These are phyloP conservation scores for Macroglossus sobrinus DNA, from an alignment of 2,113 vertebrate species.

Conservation along the genomic window DNA sequence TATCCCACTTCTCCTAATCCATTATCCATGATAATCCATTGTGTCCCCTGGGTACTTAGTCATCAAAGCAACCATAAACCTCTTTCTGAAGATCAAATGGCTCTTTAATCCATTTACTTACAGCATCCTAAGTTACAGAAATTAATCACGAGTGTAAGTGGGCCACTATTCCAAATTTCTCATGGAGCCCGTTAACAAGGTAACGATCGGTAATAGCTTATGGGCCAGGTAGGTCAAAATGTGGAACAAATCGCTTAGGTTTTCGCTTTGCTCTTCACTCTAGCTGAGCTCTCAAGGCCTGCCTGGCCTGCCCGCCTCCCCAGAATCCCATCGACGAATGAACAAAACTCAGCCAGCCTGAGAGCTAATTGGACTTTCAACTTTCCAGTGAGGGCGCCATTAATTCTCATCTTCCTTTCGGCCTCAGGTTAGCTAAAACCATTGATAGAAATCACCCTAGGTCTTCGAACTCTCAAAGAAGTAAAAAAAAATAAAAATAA, in stretches of 20 bases:
- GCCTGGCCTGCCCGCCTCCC: conserved; percentile 40
- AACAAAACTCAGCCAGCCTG: conserved; percentile 65
- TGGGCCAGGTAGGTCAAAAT: conserved; percentile 50
- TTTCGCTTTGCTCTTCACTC: conserved; percentile 17
- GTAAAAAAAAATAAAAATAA: background rate
- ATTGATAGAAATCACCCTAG: background rate
- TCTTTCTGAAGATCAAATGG: conserved; percentile 84
- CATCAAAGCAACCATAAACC: conserved; percentile 82
- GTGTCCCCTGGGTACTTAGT: conserved; percentile 76
- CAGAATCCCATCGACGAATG: conserved; percentile 71
- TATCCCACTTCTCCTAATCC: conserved; percentile 74
- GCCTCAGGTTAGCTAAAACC: conserved; percentile 50
- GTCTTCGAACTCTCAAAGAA: conserved; percentile 42
- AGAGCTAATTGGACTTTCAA: conserved; percentile 75
- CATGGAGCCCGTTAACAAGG: conserved; percentile 58
- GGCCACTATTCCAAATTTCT: conserved; percentile 68
- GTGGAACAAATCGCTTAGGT: conserved; percentile 51
- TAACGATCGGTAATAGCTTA: conserved; percentile 65
- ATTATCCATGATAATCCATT: conserved; percentile 81
- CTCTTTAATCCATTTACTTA: conserved; percentile 83
- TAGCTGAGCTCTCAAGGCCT: conserved; percentile 22
- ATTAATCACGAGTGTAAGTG: conserved; percentile 79
- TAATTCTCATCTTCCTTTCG: conserved; percentile 55
- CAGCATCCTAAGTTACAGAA: conserved; percentile 78
- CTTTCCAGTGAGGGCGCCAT: conserved; percentile 49